Evolutionary conservation across 1,140 invertebrate species (phyloP).

Genomic region (Drosophila nikananu): DNA sequence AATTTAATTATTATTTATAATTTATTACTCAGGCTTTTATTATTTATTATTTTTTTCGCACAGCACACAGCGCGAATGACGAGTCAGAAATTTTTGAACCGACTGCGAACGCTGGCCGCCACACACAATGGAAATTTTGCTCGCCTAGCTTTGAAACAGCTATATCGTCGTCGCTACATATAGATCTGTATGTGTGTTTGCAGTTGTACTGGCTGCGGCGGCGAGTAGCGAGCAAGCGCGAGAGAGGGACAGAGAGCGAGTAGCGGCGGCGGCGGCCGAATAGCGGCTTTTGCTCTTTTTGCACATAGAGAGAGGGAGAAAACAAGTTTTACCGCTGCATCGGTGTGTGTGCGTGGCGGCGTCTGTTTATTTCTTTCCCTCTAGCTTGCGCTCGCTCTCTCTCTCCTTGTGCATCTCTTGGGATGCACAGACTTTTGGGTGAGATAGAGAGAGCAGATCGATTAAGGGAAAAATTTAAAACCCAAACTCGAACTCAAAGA

Average conservation of each 20-base stretch:
- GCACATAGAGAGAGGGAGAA: slow-evolving; percentile 59
- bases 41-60: slow-evolving; percentile 65
- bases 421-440: slow-evolving; percentile 65
- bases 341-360: slow-evolving; percentile 54
- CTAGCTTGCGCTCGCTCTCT: slow-evolving; percentile 38
- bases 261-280: slow-evolving; percentile 51
- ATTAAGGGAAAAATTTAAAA: slow-evolving; percentile 49
- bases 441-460: slow-evolving; percentile 61
- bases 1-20: slow-evolving; percentile 60
- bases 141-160: slow-evolving; percentile 79
- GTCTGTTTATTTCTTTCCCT: slow-evolving; percentile 58
- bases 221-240: slow-evolving; percentile 61
- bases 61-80: slow-evolving; percentile 72
- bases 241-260: slow-evolving; percentile 41
- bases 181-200: slow-evolving; percentile 23
- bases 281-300: slow-evolving; percentile 80
- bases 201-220: slow-evolving; percentile 53
- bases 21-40: slow-evolving; percentile 75
- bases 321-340: slow-evolving; percentile 70
- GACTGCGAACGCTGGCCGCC: slow-evolving; percentile 73
- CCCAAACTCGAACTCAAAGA: slow-evolving; percentile 26
- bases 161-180: slow-evolving; percentile 45
- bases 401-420: slow-evolving; percentile 69
- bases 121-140: slow-evolving; percentile 85
- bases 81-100: slow-evolving; percentile 82